These are phyloP conservation scores for Stercorarius parasiticus DNA, from an alignment of 2,113 vertebrate species.

Conservation along the genomic window DNA sequence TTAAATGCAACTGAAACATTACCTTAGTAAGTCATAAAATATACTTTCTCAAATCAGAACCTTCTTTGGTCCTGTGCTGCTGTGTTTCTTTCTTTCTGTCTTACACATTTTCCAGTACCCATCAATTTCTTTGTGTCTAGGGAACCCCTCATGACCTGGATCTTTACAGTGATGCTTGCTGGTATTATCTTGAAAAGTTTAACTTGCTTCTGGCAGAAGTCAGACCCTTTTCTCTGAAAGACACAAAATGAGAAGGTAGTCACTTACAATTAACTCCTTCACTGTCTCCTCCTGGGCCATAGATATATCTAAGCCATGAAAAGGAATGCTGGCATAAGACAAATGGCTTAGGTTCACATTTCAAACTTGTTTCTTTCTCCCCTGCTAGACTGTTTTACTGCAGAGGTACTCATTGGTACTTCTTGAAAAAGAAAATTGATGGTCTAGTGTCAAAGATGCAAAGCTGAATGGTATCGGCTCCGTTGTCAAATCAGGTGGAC, in stretches of 20 bases:
- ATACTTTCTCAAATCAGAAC: not conserved
- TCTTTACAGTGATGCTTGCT: constrained; percentile 7
- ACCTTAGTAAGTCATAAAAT: not conserved
- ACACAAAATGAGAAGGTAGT: not conserved
- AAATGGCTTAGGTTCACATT: not conserved
- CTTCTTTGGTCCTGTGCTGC: not conserved
- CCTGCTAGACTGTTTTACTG: not conserved
- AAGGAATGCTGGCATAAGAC: not conserved
- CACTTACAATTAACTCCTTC: not conserved
- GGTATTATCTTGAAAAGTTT: constrained; percentile 52
- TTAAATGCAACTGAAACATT: not conserved
- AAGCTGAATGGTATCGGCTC: not conserved
- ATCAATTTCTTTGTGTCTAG: not conserved
- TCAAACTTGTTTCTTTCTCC: not conserved
- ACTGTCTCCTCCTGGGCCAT: not conserved
- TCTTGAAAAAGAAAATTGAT: not conserved
- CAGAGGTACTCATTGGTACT: not conserved
- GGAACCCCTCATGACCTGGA: not conserved
- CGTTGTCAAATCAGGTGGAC: not conserved
- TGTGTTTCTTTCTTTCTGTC: not conserved
- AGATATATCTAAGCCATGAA: not conserved
- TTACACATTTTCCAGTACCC: not conserved
- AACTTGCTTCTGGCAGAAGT: not conserved
- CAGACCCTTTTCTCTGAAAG: constrained; percentile 6
- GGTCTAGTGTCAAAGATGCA: not conserved